Evolutionary conservation across 2,888 invertebrate species (phyloP), one percentile per base, ranked within the genome.

Genomic region (Cantharis lateralis): DNA sequence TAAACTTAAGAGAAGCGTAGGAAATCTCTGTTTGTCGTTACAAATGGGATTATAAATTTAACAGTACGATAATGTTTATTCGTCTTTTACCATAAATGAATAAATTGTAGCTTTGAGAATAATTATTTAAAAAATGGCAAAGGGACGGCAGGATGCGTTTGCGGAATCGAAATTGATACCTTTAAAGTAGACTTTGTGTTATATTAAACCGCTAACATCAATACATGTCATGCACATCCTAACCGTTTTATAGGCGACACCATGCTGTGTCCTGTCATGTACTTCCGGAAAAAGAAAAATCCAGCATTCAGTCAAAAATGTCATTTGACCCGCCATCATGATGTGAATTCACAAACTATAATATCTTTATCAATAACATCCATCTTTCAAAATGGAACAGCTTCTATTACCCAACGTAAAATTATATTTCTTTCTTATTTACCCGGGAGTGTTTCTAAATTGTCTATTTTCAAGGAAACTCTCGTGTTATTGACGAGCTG

Each of bases 341-440:
- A 66, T 24, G 24, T 20, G 64, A 66, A 66, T 66, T 66, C 64
- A 66, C 64, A 66, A 66, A 18, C 24, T 24, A 24, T 66, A 48
- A 48, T 48, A 48, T 63, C 13, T 66, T n/a, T 78, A 75, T 75
- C 78, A 74, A 77, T 77, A 77, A 77, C 74, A 77, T 15, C 77
- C 77, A 73, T 70, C 73, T 64, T 63, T 32, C n/a, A 73, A 48
- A 74, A 68, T 28, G 73, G 70, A 73, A 77, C 77, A 73, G 70
- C 74, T 74, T 75, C 74, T 78, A 72, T 72, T 78, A 74, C 76
- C n/a, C 71, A 66, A 71, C 74, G 78, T 70, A 71, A 78, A 78
- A 78, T 78, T 77, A 78, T 78, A 74, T 78, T 78, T 77, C 74
- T 71, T 68, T 74, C 76, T 78, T 77, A 78, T 78, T 78, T 78